Evolutionary conservation across 37 sponge, comb jelly and placozoan species (phyloP).

Genomic region (Aphrocallistes beatrix): DNA sequence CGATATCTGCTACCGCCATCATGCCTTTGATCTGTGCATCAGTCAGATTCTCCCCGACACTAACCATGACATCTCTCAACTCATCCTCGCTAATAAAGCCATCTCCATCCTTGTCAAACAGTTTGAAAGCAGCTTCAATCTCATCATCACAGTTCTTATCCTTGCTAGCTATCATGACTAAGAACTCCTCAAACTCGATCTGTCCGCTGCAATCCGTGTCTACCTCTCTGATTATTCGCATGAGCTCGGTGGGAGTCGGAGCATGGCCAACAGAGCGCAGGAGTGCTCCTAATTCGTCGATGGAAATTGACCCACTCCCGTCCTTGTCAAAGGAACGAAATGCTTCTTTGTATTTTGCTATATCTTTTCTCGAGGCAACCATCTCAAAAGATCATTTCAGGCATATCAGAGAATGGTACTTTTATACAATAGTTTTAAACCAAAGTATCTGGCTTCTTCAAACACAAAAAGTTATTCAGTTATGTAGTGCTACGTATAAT

Average conservation of each 20-base stretch:
- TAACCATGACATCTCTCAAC: conserved; percentile 24
- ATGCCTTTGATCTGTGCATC: background rate
- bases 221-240: background rate
- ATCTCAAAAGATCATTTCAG: background rate
- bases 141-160: background rate
- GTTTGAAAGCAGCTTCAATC: conserved; percentile 21
- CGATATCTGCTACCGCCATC: conserved; percentile 22
- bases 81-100: conserved; percentile 20
- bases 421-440: background rate
- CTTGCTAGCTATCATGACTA: conserved; percentile 19
- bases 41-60: conserved; percentile 17
- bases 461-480: background rate
- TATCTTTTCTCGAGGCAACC: background rate
- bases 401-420: background rate
- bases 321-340: conserved; percentile 16
- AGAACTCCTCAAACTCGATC: conserved; percentile 25
- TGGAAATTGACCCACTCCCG: conserved; percentile 20
- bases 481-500: no score
- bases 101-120: conserved; percentile 21
- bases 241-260: background rate
- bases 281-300: conserved; percentile 8
- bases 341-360: background rate
- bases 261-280: background rate
- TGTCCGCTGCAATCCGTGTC: conserved; percentile 12
- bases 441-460: background rate